These are phyloP conservation scores for Heliconius aoede DNA, from an alignment of 2,888 invertebrate species.

Conservation along the genomic window DNA sequence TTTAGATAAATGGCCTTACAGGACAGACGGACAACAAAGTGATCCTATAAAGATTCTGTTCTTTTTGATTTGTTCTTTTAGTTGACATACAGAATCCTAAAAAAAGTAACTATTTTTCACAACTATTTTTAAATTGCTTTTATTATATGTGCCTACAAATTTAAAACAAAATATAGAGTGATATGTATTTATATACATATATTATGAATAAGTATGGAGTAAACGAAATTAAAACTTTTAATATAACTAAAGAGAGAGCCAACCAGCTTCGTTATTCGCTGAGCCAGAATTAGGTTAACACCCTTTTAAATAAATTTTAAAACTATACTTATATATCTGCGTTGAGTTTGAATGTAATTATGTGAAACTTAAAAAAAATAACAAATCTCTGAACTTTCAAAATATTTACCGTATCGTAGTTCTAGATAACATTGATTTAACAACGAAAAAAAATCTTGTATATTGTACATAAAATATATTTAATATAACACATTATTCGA, in stretches of 20 bases:
- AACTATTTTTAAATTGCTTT: no score
- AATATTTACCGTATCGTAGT: not conserved
- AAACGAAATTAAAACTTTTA: slow-evolving; percentile 32
- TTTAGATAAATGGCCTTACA: no score
- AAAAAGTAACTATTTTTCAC: no score
- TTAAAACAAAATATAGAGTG: not conserved
- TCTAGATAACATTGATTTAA: no score
- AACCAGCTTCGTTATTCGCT: slow-evolving; percentile 28
- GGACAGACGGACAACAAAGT: no score
- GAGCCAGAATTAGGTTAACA: slow-evolving; percentile 39
- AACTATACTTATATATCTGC: slow-evolving; percentile 39
- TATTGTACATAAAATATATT: no score
- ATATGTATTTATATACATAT: not conserved
- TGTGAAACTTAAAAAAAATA: not conserved
- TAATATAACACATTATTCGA: no score
- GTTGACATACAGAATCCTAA: no score
- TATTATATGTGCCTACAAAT: no score
- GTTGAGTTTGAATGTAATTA: slow-evolving; percentile 33
- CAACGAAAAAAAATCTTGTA: no score
- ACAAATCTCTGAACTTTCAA: not conserved
- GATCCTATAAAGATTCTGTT: no score
- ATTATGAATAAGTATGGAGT: not conserved
- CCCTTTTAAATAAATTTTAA: slow-evolving; percentile 40
- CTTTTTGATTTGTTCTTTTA: no score
- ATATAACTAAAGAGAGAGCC: slow-evolving; percentile 26